Evolutionary conservation across 2,113 vertebrate species (phyloP).

Genomic region (Indicator maculatus): DNA sequence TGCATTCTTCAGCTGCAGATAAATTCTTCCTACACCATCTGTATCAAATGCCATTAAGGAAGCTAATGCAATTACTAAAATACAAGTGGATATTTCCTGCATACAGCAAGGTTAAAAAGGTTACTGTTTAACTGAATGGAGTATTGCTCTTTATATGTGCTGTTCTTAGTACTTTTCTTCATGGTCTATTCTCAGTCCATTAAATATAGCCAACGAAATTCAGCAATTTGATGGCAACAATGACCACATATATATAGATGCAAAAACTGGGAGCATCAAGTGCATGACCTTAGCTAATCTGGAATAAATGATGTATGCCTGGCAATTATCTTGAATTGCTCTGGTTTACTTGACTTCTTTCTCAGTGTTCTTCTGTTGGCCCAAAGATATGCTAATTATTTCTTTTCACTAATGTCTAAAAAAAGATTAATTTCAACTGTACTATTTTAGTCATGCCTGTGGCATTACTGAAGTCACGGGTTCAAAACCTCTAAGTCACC

Average conservation of each 20-base stretch:
- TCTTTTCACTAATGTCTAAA: conserved; percentile 29
- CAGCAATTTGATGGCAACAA: conserved; percentile 75
- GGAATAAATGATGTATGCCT: conserved; percentile 84
- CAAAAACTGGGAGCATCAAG: conserved; percentile 67
- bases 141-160: not conserved
- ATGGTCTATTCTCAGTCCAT: conserved; percentile 52
- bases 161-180: conserved; percentile 47
- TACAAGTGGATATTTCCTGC: conserved; percentile 68
- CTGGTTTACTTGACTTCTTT: conserved; percentile 73
- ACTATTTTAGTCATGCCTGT: conserved; percentile 39
- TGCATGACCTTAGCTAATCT: conserved; percentile 82
- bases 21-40: conserved; percentile 45
- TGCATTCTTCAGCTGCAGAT: conserved; percentile 43
- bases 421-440: conserved; percentile 38
- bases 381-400: conserved; percentile 56
- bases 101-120: conserved; percentile 62
- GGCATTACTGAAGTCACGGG: conserved; percentile 41
- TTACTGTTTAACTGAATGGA: conserved; percentile 38
- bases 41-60: conserved; percentile 64
- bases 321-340: conserved; percentile 85
- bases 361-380: conserved; percentile 75
- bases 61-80: conserved; percentile 67
- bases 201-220: conserved; percentile 76
- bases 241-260: conserved; percentile 79
- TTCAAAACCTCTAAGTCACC: conserved; percentile 31